phyloP scores from a whole-genome alignment of 2,888 invertebrate genomes.

The Quadroppia sp. region DNA sequence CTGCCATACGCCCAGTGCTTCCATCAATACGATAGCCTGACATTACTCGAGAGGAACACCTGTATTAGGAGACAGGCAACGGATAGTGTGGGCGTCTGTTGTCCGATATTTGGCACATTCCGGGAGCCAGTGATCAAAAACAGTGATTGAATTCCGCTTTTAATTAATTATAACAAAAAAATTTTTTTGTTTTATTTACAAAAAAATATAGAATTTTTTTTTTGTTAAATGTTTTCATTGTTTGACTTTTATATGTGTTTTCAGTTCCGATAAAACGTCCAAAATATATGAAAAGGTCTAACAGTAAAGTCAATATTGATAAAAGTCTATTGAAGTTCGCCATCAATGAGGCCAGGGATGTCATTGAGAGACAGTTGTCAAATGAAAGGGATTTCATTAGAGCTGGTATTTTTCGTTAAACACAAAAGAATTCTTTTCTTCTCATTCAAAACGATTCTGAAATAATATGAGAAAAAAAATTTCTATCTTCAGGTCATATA shows the following conservation, averaged over 20 bases:
- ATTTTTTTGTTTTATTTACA: too few relatives aligned
- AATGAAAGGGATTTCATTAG: not conserved
- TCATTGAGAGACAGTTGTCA: not conserved
- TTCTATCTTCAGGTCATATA: constrained; percentile 32
- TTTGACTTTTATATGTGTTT: not conserved
- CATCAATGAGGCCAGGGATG: not conserved
- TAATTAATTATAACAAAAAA: not conserved
- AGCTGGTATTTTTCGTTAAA: not conserved
- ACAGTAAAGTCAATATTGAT: not conserved
- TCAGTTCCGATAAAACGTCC: not conserved
- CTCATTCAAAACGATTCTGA: too few relatives aligned
- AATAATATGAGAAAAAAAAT: not conserved
- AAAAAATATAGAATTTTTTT: not conserved
- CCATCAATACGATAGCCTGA: constrained; percentile 35
- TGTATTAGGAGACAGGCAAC: constrained; percentile 26
- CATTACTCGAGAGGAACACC: constrained; percentile 12
- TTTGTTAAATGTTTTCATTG: not conserved
- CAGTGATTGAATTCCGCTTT: not conserved
- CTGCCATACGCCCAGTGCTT: constrained; percentile 40
- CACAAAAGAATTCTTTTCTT: not conserved
- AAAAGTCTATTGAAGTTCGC: not conserved
- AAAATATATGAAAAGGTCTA: not conserved
- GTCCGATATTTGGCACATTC: constrained; percentile 34
- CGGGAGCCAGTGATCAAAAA: not conserved
- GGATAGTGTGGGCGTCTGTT: constrained; percentile 37